A percentile compares a stretch with the other conserved stretches of the same genome.
These are phyloP conservation scores for Pomatorhinus ruficollis DNA, from an alignment of 2,113 vertebrate species.

Conservation along the genomic window DNA sequence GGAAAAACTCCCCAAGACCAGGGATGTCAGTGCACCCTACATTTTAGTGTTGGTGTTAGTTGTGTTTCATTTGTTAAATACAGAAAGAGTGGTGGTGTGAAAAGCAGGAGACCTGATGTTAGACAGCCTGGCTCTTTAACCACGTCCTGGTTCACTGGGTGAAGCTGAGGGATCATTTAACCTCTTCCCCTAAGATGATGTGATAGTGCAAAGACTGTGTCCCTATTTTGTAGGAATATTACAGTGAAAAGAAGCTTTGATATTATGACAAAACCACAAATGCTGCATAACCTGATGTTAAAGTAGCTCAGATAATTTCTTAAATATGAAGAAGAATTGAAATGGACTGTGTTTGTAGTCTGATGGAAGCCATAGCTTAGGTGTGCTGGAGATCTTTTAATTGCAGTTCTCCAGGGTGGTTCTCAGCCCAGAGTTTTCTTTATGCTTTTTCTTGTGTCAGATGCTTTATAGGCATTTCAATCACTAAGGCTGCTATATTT, in stretches of 20 bases:
- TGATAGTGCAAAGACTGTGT: neutral
- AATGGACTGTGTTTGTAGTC: neutral
- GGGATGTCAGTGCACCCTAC: neutral
- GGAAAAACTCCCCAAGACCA: neutral
- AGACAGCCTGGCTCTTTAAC: neutral
- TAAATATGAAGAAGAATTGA: neutral
- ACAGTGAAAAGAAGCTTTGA: neutral
- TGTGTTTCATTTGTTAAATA: neutral
- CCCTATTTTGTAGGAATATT: neutral
- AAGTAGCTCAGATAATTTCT: neutral
- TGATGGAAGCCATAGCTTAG: neutral
- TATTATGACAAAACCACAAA: neutral
- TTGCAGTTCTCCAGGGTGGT: neutral
- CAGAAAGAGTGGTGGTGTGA: neutral
- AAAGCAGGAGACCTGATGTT: neutral
- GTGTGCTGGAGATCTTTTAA: neutral
- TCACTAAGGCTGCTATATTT: neutral
- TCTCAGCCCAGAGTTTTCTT: constrained; percentile 20
- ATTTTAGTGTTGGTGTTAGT: neutral
- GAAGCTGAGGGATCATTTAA: neutral
- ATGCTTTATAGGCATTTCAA: constrained; percentile 25
- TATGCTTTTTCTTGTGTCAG: neutral
- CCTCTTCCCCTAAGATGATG: neutral
- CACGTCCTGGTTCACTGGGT: neutral
- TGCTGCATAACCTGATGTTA: neutral